These are phyloP conservation scores for Tachina grossa DNA, from an alignment of 2,888 invertebrate species.

Conservation along the genomic window DNA sequence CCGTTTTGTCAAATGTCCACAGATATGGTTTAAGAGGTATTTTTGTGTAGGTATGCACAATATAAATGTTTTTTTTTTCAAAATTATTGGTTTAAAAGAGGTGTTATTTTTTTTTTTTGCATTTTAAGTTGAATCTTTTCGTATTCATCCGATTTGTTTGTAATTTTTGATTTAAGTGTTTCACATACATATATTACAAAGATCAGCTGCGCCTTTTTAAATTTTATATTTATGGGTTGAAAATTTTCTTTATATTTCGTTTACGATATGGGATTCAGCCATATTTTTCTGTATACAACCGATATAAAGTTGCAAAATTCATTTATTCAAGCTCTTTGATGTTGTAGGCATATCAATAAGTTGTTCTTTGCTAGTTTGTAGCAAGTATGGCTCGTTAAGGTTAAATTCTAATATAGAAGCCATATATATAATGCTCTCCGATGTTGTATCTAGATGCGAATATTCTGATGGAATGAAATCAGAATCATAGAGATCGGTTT, in stretches of 20 bases:
- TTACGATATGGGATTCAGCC: slow-evolving; percentile 37
- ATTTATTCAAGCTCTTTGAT: slow-evolving; percentile 31
- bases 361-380: slow-evolving; percentile 34
- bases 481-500: no score
- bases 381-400: slow-evolving; percentile 17
- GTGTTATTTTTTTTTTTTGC: no score
- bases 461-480: slow-evolving; percentile 34
- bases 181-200: slow-evolving; percentile 39
- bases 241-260: slow-evolving; percentile 46
- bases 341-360: slow-evolving; percentile 20
- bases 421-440: slow-evolving; percentile 22
- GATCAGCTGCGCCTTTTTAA: slow-evolving; percentile 56
- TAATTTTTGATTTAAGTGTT: slow-evolving; percentile 21
- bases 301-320: no score
- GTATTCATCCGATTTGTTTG: slow-evolving; percentile 19
- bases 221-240: slow-evolving; percentile 34
- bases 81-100: no score
- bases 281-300: slow-evolving; percentile 45
- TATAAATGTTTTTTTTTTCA: no score
- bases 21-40: no score
- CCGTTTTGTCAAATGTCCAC: no score
- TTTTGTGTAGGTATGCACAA: no score
- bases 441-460: slow-evolving; percentile 25
- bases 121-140: no score
- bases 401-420: slow-evolving; percentile 4